These are phyloP conservation scores for Lycophotia porphyrea DNA, from an alignment of 2,888 invertebrate species.

Conservation along the genomic window DNA sequence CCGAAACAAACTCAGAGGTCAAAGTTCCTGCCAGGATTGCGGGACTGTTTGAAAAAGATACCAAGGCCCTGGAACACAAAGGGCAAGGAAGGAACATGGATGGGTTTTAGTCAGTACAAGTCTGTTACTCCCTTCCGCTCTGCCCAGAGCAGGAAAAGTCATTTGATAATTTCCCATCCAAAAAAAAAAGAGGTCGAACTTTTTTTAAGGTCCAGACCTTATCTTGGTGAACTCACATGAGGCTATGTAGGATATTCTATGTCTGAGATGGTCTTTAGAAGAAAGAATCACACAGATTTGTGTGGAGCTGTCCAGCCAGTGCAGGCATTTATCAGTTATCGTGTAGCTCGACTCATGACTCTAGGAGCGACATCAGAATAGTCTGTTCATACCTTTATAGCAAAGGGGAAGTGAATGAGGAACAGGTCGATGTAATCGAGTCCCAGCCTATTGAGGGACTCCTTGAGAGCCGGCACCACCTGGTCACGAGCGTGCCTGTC, in stretches of 20 bases:
- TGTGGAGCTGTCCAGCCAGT: background rate
- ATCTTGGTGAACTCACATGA: background rate
- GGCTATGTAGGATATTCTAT: too few species aligned
- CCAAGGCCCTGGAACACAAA: too few species aligned
- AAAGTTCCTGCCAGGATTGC: too few species aligned
- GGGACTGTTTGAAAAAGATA: too few species aligned
- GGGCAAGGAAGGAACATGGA: too few species aligned
- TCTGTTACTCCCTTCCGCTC: too few species aligned
- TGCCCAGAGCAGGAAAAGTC: too few species aligned
- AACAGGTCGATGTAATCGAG: constrained; percentile 83
- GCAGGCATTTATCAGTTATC: background rate
- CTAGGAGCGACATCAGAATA: background rate
- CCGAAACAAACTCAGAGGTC: too few species aligned
- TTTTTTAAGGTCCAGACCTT: background rate
- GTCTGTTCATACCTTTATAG: constrained; percentile 73
- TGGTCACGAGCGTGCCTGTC: constrained; percentile 79
- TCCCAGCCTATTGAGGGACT: constrained; percentile 77
- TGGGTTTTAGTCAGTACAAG: too few species aligned
- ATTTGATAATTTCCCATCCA: too few species aligned
- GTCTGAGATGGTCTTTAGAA: background rate
- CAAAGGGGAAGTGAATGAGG: constrained; percentile 82
- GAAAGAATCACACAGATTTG: background rate
- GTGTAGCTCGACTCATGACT: background rate
- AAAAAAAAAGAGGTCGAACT: too few species aligned
- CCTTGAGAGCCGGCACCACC: constrained; percentile 80